Evolutionary conservation across 2,797 vertebrate genomes (phyloP), one percentile per base, ranked within the genome.

Genomic region (Pagetopsis macropterus): DNA sequence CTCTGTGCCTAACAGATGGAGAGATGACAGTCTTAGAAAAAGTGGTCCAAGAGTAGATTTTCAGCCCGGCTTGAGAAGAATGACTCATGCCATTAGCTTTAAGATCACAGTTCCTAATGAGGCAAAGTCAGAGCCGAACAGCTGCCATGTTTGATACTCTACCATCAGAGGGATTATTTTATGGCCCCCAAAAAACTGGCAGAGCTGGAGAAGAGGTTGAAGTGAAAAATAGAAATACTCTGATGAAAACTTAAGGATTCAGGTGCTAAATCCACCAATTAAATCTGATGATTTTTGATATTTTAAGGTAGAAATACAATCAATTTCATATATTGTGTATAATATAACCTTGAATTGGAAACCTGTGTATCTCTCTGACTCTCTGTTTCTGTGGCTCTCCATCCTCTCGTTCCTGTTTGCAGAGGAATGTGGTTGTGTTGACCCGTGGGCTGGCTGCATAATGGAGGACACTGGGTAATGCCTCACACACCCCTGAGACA

Each of bases 401-500:
- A 4, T 43, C 19, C 43, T 72, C 21, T 55, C n/a, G 54, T 56
- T 52, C 72, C 40, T 72, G 16, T 70, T 91, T 87, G 85, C 91
- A 96, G 95, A 96, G 96, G 98, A 98, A 89, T 99, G 98, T 84
- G 96, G 97, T 81, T 99, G 98, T 90, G 87, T 90, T 79, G 97
- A 96, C 75, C 94, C 94, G 45, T 98, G 96, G 97, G 93, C 91
- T 43, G 98, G 98, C 87, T 99, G 98, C 94, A 97, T 99, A 87
- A 99, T 99, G 98, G 98, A 99, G 84, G 98, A 99, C 89, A 98
- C 96, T 0, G 98, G 98, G 98, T 99, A 95, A 92, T 84, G 31
- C 77, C 48, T 48, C 66, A 49, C 55, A 75, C 31, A 60, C 33
- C 21, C 48, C 45, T 19, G 10, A 61, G 3, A 71, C 55, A 70